Conservation (phyloP, 1,140 invertebrate genomes). For the Ceratoteleas bidentatus region DNA sequence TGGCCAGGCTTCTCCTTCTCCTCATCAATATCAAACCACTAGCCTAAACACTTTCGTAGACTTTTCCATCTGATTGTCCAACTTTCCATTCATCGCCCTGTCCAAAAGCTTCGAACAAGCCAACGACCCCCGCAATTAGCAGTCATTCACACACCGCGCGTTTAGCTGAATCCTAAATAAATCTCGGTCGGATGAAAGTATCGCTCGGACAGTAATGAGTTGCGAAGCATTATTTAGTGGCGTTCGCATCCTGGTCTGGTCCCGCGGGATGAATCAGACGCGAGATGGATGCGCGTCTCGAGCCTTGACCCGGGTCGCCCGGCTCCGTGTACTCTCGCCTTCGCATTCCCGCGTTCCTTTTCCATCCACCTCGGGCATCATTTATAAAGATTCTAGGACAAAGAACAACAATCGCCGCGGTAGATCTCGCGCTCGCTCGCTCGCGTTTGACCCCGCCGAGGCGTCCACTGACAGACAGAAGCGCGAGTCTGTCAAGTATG, state of each 20-base stretch:
- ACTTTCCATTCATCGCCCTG: no score
- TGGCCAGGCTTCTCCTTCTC: no score
- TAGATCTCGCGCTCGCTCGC: conserved; percentile 68
- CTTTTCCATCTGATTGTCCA: no score
- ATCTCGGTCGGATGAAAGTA: conserved; percentile 19
- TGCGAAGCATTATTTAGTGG: conserved; percentile 60
- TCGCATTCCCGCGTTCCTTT: conserved; percentile 66
- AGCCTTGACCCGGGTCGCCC: conserved; percentile 67
- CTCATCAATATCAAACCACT: no score
- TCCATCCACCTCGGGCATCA: conserved; percentile 67
- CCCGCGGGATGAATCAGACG: conserved; percentile 63
- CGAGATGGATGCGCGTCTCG: conserved; percentile 70
- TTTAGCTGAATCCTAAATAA: conserved; percentile 36
- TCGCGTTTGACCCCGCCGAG: conserved; percentile 65
- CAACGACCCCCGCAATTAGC: conserved; percentile 18
- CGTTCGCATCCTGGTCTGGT: conserved; percentile 49
- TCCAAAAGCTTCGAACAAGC: background rate
- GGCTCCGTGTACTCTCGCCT: conserved; percentile 71
- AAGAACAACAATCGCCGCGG: conserved; percentile 74
- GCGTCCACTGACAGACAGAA: conserved; percentile 77
- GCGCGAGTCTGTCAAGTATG: conserved; percentile 79
- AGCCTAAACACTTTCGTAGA: no score
- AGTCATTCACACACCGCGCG: conserved; percentile 4
- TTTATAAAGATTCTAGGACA: conserved; percentile 79
- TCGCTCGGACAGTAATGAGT: conserved; percentile 51